Evolutionary conservation across 2,113 vertebrate species (phyloP), one percentile per base, ranked within the genome.

Genomic region (Tetraodon nigroviridis): DNA sequence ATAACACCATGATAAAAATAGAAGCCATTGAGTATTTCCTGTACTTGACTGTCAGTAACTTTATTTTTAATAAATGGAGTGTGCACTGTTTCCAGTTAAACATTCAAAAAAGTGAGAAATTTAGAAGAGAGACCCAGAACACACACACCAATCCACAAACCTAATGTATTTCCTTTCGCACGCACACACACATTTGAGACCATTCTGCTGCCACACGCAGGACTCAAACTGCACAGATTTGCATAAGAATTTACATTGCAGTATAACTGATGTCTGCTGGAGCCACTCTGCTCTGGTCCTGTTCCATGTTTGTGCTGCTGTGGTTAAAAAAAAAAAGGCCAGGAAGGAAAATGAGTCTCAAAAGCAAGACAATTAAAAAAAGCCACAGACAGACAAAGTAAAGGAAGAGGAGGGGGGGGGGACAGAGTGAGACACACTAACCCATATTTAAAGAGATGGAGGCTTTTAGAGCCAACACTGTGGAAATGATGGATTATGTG

Each of bases 361-460:
- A 56, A 51, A 69, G 61, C 63, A 61, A 82, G 65, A 73, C 64
- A 74, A 74, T 65, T n/a, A 71, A 79, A 78, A 79, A 67, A 67
- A n/a, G 45, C 71, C 29, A 69, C 76, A 48, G 67, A 73, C 81
- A 78, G 71, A 65, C 75, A 86, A 67, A 70, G 42, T 44, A 61
- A 61, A 71, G 66, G 59, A 65, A 69, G 78, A 71, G 62, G 42
- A 51, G 62, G 78, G 42, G 62, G 79, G 61, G 58, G 73, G 18
- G 59, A 44, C 7, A 61, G 78, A 40, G 50, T 41, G 78, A 86
- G 85, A 71, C 86, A 89, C 83, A 90, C 83, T 89, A 89, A 91
- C 90, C 85, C 66, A 86, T 86, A 88, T 88, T 87, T 85, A 83
- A 64, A 75, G 63, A 78, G 67, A 83, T 18, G 69, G 71, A 64